Evolutionary conservation across 2,113 vertebrate species (phyloP), one percentile per base, ranked within the genome.

Genomic region (Leucoraja erinaceus): DNA sequence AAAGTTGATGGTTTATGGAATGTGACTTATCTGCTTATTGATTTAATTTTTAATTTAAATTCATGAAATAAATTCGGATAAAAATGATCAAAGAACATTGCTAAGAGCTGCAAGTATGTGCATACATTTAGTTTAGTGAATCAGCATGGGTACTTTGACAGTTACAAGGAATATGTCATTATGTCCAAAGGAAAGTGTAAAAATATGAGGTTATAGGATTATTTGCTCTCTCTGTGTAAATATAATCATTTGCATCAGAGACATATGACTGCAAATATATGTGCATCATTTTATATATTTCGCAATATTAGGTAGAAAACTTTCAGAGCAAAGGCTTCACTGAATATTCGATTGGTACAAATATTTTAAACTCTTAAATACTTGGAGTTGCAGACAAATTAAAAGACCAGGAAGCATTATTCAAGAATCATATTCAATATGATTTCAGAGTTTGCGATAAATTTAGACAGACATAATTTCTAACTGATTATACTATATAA

Each of bases 311-410:
- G 28, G 83, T 28, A 63, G 83, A 88, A 47, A 31, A 88, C 28
- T 28, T 66, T 66, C 59, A 66, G 28, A 88, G 59, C 61, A 31
- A 63, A 31, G 16, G 12, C n/a, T 8, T n/a, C n/a, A 28, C 56
- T 86, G 31, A 86, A 31, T 61, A 61, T 63, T 86, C 59, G 4
- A 31, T 88, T 16, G 63, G 1, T 63, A 31, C n/a, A 31, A 88
- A 63, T 66, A 88, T 88, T 88, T 88, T 88, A 88, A 63, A 16
- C n/a, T 88, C 59, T n/a, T 88, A 66, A 63, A 63, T 63, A 31
- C 10, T 16, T 31, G 28, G 59, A 63, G 8, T 31, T 63, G 59
- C 59, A 63, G 25, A 63, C 54, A 84, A 61, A 86, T 61, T n/a
- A 12, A 59, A n/a, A 86, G 28, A 63, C n/a, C 59, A 88, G 14